Evolutionary conservation across 2,113 vertebrate species (phyloP).

Genomic region (Xyliphius kryptos): DNA sequence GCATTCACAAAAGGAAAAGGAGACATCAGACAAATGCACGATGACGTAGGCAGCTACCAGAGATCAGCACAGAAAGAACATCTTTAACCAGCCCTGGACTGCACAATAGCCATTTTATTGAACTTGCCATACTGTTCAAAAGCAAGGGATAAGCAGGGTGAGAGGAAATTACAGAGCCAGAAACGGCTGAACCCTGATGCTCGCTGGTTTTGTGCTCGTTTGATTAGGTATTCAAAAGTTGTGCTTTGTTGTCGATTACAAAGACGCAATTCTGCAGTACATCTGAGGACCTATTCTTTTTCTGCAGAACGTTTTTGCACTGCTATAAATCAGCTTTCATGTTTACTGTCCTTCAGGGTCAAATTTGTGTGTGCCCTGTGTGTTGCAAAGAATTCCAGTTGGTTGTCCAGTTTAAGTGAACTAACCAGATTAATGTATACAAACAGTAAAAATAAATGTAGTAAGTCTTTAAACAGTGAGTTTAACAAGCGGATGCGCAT

Average conservation of each 20-base stretch:
- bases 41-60: slow-evolving; percentile 29
- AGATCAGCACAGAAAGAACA: slow-evolving; percentile 38
- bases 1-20: slow-evolving; percentile 38
- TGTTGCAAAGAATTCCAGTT: not conserved
- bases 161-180: slow-evolving; percentile 36
- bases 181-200: slow-evolving; percentile 21
- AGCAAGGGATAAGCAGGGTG: slow-evolving; percentile 31
- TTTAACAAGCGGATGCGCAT: no score
- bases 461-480: no score
- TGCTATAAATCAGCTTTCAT: not conserved
- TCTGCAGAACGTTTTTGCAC: slow-evolving; percentile 27
- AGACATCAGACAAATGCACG: slow-evolving; percentile 32
- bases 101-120: slow-evolving; percentile 38
- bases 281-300: slow-evolving; percentile 1
- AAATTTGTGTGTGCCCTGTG: not conserved
- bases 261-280: not conserved
- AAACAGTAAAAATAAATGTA: no score
- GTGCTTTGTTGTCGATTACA: slow-evolving; percentile 12
- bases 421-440: no score
- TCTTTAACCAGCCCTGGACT: slow-evolving; percentile 40
- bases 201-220: slow-evolving; percentile 35
- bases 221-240: slow-evolving; percentile 19
- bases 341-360: no score
- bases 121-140: slow-evolving; percentile 23
- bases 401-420: no score